These are phyloP conservation scores for Bothrops jararaca DNA, from an alignment of 2,113 vertebrate species.

Conservation along the genomic window DNA sequence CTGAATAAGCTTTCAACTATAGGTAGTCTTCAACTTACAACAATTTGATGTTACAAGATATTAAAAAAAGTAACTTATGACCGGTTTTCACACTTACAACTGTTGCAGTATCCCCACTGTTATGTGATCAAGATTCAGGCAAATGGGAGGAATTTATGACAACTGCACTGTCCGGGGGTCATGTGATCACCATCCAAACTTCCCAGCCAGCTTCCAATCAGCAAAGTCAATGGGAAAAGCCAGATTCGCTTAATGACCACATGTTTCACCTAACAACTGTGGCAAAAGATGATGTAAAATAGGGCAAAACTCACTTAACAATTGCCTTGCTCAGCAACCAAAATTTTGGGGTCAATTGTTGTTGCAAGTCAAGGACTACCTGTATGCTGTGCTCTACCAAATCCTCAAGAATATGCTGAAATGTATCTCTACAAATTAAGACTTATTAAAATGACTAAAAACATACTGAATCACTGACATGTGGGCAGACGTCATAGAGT, in stretches of 20 bases:
- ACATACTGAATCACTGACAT: constrained; percentile 92
- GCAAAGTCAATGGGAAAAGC: background rate
- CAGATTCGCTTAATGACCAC: background rate
- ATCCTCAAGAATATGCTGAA: background rate
- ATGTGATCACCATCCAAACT: background rate
- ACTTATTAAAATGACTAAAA: background rate
- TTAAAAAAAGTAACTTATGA: background rate
- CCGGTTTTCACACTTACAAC: background rate
- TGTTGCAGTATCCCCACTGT: background rate
- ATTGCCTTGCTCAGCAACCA: background rate
- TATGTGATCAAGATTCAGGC: background rate
- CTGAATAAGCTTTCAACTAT: background rate
- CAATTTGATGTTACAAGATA: background rate
- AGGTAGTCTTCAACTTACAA: background rate
- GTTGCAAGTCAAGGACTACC: background rate
- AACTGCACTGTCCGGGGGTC: background rate
- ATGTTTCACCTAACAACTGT: background rate
- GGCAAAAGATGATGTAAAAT: background rate
- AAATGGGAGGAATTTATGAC: background rate
- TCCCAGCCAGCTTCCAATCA: background rate
- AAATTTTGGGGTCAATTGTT: background rate
- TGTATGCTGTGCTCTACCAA: background rate
- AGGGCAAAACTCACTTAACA: background rate
- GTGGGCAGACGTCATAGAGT: constrained; percentile 95
- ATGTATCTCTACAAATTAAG: background rate